These are phyloP conservation scores for Peromyscus melanophrys DNA, from an alignment of 2,797 vertebrate species.

Conservation along the genomic window DNA sequence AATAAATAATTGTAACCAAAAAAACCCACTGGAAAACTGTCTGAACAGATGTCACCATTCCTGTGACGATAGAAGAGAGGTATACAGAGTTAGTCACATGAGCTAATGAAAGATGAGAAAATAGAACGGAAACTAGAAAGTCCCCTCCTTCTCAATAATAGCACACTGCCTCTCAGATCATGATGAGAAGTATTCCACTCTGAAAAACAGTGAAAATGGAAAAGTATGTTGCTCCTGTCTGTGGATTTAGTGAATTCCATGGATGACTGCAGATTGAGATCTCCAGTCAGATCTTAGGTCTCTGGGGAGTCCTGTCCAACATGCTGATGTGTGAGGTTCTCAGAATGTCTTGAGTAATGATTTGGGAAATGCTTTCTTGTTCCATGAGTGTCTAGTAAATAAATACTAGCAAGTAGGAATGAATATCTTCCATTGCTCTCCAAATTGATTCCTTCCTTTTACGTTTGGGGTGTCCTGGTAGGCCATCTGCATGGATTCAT, in stretches of 20 bases:
- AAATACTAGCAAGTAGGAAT: background rate
- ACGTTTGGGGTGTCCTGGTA: too few species aligned
- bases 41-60: background rate
- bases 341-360: background rate
- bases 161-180: background rate
- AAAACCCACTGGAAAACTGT: background rate
- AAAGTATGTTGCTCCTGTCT: background rate
- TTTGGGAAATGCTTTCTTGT: background rate
- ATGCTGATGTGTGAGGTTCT: background rate
- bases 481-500: background rate
- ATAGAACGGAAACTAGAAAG: background rate
- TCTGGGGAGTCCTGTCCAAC: background rate
- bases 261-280: background rate
- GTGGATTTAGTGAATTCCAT: background rate
- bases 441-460: background rate
- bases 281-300: background rate
- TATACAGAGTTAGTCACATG: background rate
- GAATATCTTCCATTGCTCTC: background rate
- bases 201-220: background rate
- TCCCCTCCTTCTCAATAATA: background rate
- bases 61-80: background rate
- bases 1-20: background rate
- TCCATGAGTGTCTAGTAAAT: background rate
- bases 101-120: background rate
- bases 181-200: background rate